phyloP scores from a whole-genome alignment of 2,113 vertebrate species.

The Pontoporia blainvillei region DNA sequence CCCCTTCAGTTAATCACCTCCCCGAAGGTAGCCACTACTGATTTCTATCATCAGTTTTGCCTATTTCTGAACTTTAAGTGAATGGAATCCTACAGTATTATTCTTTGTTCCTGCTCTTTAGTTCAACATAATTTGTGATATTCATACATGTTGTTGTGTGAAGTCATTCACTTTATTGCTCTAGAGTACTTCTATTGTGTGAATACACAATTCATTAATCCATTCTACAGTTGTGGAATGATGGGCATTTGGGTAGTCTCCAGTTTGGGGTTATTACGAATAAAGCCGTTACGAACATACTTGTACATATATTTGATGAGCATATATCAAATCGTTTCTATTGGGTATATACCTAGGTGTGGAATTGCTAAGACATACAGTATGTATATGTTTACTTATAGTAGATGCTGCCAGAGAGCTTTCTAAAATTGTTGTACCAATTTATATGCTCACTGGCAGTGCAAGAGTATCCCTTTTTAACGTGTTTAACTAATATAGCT shows the following conservation, averaged over 20 bases:
- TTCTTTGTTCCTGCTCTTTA: neutral
- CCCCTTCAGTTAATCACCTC: neutral
- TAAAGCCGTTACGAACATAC: slow-evolving; percentile 3
- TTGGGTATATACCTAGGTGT: neutral
- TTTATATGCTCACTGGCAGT: neutral
- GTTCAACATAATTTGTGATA: neutral
- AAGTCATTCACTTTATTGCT: neutral
- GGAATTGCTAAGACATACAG: neutral
- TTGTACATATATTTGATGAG: neutral
- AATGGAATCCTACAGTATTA: neutral
- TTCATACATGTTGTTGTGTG: neutral
- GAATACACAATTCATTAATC: neutral
- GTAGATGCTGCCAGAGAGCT: neutral
- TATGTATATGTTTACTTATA: neutral
- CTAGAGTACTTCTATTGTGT: neutral
- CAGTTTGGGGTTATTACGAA: neutral
- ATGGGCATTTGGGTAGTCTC: neutral
- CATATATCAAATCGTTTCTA: neutral
- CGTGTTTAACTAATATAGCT: neutral
- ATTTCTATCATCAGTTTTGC: neutral
- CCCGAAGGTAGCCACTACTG: neutral
- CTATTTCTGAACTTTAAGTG: neutral
- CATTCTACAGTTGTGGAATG: neutral
- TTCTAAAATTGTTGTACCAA: neutral
- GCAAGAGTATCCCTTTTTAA: neutral